These are phyloP conservation scores for Mystacornis crossleyi DNA, from an alignment of 2,113 vertebrate genomes.

Conservation along the genomic window DNA sequence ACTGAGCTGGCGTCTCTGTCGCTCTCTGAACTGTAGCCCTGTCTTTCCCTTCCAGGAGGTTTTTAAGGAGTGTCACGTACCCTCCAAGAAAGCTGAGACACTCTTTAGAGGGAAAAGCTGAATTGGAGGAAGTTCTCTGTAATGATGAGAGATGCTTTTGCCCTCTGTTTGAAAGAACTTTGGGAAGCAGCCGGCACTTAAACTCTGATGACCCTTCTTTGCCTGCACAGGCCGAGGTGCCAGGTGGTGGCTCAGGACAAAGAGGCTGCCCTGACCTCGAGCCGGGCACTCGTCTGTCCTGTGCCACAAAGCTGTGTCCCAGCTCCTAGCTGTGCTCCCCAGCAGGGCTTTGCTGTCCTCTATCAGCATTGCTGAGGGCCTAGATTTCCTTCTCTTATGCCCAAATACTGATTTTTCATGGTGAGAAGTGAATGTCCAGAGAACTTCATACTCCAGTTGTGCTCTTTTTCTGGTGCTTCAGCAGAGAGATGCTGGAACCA, in stretches of 20 bases:
- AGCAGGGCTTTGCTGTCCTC: not conserved
- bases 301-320: accelerated
- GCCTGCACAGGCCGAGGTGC: not conserved
- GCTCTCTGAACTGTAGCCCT: not conserved
- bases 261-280: not conserved
- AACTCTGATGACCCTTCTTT: not conserved
- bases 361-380: not conserved
- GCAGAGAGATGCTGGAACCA: not conserved
- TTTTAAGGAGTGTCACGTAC: not conserved
- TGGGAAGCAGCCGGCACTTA: not conserved
- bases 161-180: not conserved
- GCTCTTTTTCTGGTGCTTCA: not conserved
- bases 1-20: not conserved
- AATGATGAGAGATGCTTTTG: not conserved
- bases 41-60: not conserved
- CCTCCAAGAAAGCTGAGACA: not conserved
- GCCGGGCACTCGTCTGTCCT: accelerated
- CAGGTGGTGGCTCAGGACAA: not conserved
- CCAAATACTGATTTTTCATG: not conserved
- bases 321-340: not conserved
- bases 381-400: not conserved
- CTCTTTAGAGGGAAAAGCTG: not conserved
- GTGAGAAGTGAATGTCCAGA: not conserved
- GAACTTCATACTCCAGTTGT: not conserved
- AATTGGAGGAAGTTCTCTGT: not conserved